These are phyloP conservation scores for Phainopepla nitens DNA, from an alignment of 2,113 vertebrate genomes.

Conservation along the genomic window DNA sequence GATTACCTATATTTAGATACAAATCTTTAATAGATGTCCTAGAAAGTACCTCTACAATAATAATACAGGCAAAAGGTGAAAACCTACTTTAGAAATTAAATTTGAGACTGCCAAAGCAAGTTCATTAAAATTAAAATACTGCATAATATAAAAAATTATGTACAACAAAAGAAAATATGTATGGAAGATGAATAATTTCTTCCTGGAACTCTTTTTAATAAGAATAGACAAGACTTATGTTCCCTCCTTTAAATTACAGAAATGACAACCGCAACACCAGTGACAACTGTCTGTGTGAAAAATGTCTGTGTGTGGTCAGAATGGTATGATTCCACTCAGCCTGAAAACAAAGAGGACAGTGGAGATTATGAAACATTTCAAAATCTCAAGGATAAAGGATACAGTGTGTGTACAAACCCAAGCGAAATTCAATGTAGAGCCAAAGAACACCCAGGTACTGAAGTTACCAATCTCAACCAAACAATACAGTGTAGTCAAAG, in stretches of 20 bases:
- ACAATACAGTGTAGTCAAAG: constrained; percentile 22
- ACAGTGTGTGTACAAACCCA: constrained; percentile 29
- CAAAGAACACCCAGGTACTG: background rate
- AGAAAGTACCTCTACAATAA: background rate
- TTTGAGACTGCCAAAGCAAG: background rate
- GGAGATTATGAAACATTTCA: constrained; percentile 72
- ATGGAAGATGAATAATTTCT: background rate
- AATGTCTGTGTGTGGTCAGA: constrained; percentile 60
- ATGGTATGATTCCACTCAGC: constrained; percentile 63
- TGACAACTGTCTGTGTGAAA: constrained; percentile 53
- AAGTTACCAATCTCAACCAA: constrained; percentile 47
- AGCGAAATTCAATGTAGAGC: constrained; percentile 45
- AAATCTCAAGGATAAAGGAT: constrained; percentile 34
- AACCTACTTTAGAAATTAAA: background rate
- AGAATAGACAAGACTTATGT: background rate
- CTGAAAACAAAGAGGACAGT: background rate
- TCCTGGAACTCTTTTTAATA: background rate
- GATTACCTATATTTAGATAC: background rate
- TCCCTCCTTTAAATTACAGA: constrained; percentile 8
- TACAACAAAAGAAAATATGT: background rate
- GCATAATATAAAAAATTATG: background rate
- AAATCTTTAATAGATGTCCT: background rate
- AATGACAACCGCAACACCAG: fast-evolving
- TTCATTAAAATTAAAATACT: background rate
- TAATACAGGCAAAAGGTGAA: background rate